These are phyloP conservation scores for Calameuta filiformis DNA, from an alignment of 2,888 invertebrate species.

Conservation along the genomic window DNA sequence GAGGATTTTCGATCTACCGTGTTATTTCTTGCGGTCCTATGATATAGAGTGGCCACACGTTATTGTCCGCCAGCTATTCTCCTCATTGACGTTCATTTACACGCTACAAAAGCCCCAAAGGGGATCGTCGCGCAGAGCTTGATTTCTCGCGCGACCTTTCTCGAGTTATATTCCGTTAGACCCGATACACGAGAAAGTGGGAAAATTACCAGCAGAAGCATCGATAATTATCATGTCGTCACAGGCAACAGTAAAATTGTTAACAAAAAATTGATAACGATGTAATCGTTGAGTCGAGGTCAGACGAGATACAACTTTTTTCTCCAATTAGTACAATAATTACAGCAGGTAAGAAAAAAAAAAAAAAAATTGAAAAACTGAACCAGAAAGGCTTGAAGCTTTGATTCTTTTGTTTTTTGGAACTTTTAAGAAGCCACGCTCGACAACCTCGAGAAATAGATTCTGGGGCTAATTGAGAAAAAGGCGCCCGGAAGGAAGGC, in stretches of 20 bases:
- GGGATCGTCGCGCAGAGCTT: too few relatives aligned
- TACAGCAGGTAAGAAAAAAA: neutral
- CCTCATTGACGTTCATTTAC: neutral
- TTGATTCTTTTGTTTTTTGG: too few relatives aligned
- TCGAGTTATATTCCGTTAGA: neutral
- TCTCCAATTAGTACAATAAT: neutral
- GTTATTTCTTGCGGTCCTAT: slow-evolving; percentile 13
- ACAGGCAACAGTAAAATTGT: too few relatives aligned
- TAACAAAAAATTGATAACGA: too few relatives aligned
- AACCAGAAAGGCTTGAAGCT: neutral
- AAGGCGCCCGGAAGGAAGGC: neutral
- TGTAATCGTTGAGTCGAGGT: too few relatives aligned
- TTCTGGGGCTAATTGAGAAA: neutral
- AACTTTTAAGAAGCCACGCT: neutral
- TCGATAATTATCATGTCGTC: neutral
- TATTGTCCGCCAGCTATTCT: slow-evolving; percentile 2
- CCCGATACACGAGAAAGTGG: neutral
- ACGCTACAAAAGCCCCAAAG: neutral
- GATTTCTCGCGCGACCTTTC: neutral
- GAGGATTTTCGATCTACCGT: slow-evolving; percentile 16
- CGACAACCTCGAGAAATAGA: too few relatives aligned
- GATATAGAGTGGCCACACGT: neutral
- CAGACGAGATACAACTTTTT: too few relatives aligned
- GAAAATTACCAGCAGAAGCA: neutral
- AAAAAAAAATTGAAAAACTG: neutral